Conservation (phyloP, 2,797 vertebrate genomes). For the Sebastes dallii region DNA sequence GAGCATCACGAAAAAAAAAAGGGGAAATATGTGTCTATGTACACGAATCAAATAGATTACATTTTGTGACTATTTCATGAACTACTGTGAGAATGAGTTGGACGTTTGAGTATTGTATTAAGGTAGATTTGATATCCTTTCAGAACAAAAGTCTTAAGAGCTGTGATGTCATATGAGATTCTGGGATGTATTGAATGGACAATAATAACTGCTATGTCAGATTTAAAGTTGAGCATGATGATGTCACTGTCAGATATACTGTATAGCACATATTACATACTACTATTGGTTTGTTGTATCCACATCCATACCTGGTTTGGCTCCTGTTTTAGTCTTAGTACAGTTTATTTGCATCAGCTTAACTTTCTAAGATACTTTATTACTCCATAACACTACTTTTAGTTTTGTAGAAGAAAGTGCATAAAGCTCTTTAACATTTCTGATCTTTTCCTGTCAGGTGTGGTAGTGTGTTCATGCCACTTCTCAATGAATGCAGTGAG, state of each 20-base stretch:
- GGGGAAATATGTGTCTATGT: too few species aligned
- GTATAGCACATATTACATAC: background rate
- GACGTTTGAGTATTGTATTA: background rate
- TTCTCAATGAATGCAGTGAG: background rate
- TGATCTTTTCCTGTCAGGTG: background rate
- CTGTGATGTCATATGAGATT: background rate
- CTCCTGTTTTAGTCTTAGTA: background rate
- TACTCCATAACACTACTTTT: background rate
- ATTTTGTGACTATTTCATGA: too few species aligned
- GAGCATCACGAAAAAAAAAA: too few species aligned
- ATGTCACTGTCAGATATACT: background rate
- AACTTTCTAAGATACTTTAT: background rate
- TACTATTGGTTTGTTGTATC: background rate
- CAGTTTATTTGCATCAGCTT: background rate
- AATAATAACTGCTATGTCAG: background rate
- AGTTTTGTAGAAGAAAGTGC: background rate
- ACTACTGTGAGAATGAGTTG: too few species aligned
- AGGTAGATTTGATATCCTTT: background rate
- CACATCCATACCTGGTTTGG: background rate
- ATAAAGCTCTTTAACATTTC: background rate
- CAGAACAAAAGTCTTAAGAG: background rate
- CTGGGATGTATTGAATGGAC: constrained; percentile 18
- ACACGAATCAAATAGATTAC: too few species aligned
- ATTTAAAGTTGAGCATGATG: constrained; percentile 9
- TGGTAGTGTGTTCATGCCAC: background rate